These are phyloP conservation scores for Saiga tatarica DNA, from an alignment of 2,113 vertebrate genomes.

Conservation along the genomic window DNA sequence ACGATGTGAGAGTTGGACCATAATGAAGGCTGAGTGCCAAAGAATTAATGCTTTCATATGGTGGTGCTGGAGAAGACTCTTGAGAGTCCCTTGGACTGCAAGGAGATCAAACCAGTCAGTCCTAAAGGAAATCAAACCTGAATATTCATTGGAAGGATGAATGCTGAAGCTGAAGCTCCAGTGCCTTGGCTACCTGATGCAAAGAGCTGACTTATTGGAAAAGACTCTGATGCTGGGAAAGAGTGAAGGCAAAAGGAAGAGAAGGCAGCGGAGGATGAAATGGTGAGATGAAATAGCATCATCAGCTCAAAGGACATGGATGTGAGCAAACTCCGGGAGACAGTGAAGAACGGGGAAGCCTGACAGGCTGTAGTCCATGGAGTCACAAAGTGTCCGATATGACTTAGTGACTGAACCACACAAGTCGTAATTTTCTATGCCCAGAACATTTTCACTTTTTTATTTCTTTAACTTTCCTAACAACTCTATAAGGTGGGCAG, in stretches of 20 bases:
- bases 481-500: not conserved
- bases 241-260: not conserved
- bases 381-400: not conserved
- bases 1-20: not conserved
- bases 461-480: not conserved
- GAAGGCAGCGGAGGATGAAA: not conserved
- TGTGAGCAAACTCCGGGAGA: rapidly evolving
- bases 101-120: not conserved
- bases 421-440: not conserved
- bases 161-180: not conserved
- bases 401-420: not conserved
- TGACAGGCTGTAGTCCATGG: not conserved
- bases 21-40: not conserved
- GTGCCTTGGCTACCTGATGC: not conserved
- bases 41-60: not conserved
- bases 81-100: not conserved
- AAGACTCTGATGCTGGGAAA: not conserved
- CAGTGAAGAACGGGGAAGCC: not conserved
- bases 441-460: not conserved
- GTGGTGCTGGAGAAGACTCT: not conserved
- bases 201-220: not conserved
- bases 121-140: not conserved
- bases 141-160: not conserved
- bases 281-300: not conserved
- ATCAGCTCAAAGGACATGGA: not conserved